phyloP scores from a whole-genome alignment of 2,113 vertebrate species.

The Mormoops blainvillei region DNA sequence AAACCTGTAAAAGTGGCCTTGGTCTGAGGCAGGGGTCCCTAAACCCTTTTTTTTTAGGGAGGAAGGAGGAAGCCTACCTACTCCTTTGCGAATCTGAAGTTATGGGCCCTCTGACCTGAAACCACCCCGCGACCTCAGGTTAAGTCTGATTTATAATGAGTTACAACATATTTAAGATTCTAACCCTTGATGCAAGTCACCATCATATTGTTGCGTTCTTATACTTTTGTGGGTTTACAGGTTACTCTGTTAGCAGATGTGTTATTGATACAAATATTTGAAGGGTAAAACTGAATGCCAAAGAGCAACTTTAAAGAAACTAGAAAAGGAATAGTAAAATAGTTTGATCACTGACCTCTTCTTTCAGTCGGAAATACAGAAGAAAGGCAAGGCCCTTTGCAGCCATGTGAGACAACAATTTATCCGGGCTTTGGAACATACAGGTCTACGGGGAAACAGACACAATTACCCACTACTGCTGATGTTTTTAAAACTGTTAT shows the following conservation, averaged over 20 bases:
- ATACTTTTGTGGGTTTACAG: not conserved
- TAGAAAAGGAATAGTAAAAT: not conserved
- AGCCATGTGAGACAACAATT: constrained; percentile 85
- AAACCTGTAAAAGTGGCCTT: not conserved
- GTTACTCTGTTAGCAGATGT: not conserved
- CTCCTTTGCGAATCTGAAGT: not conserved
- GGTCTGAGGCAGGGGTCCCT: not conserved
- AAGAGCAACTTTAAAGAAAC: constrained; percentile 1
- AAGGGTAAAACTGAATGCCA: not conserved
- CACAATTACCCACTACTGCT: not conserved
- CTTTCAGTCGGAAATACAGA: constrained; percentile 82
- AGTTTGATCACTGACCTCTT: constrained; percentile 55
- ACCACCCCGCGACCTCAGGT: not conserved
- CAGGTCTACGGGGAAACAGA: constrained; percentile 75
- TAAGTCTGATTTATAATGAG: not conserved
- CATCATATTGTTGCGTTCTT: not conserved
- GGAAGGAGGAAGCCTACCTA: no score
- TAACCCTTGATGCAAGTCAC: not conserved
- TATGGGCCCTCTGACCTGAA: not conserved
- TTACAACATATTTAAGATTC: not conserved
- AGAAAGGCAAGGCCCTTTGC: constrained; percentile 82
- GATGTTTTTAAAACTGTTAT: not conserved
- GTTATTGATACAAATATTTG: not conserved
- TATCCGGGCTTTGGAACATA: constrained; percentile 74
- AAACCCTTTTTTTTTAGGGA: not conserved